phyloP scores from a whole-genome alignment of 2,113 vertebrate species.

The Plecturocebus donacophilus region DNA sequence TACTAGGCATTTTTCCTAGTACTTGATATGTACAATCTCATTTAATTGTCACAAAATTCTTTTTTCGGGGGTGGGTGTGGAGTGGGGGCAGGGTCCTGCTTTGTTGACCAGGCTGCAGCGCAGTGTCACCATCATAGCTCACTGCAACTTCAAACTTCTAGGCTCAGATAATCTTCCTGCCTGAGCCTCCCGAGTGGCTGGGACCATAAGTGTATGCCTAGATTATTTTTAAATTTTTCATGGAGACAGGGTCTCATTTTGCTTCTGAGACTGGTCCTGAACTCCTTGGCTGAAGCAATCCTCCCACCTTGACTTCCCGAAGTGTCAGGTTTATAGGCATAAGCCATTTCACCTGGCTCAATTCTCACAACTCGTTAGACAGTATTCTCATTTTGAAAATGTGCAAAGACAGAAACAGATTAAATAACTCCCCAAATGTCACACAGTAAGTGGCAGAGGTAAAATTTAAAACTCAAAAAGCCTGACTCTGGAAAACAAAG shows the following conservation, averaged over 20 bases:
- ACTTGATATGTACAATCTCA: neutral
- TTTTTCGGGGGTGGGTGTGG: too few species aligned
- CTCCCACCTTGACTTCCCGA: neutral
- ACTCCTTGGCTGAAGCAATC: neutral
- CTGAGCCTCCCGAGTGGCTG: neutral
- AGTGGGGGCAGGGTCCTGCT: neutral
- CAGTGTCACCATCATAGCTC: neutral
- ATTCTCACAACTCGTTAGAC: neutral
- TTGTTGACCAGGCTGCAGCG: neutral
- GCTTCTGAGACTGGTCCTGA: neutral
- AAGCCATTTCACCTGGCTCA: neutral
- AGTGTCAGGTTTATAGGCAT: neutral
- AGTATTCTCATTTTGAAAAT: slow-evolving; percentile 33
- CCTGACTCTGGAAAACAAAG: slow-evolving; percentile 36
- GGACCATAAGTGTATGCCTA: neutral
- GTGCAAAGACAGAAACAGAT: neutral
- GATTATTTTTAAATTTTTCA: neutral
- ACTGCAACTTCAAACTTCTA: neutral
- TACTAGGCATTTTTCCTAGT: neutral
- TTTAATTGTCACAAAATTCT: neutral
- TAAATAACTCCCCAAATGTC: neutral
- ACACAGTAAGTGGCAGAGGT: neutral
- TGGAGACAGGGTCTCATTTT: neutral
- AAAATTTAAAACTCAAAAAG: neutral
- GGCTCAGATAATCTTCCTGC: neutral